Conservation (phyloP, 2,797 vertebrate genomes). For the Chelon auratus region DNA sequence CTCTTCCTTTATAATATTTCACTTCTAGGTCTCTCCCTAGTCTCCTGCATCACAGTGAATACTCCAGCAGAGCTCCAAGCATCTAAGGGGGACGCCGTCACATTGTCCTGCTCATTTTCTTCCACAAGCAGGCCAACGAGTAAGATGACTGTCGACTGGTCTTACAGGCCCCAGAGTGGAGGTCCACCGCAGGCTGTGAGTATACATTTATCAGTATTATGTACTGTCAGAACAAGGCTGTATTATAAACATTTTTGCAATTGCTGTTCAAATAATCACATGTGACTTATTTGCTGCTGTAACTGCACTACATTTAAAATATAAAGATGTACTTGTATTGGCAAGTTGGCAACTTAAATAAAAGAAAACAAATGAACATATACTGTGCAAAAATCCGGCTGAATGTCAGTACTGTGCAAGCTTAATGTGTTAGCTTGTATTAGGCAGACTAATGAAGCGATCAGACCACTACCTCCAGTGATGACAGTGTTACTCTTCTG, state of each 20-base stretch:
- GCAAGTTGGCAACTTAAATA: no score
- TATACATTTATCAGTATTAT: constrained; percentile 1
- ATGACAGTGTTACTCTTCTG: no score
- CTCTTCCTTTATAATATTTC: background rate
- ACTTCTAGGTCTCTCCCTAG: constrained; percentile 46
- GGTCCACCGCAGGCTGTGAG: constrained; percentile 81
- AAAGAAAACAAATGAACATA: no score
- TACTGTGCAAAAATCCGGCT: no score
- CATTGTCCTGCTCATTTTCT: constrained; percentile 88
- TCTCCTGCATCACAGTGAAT: constrained; percentile 67
- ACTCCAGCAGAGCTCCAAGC: constrained; percentile 75
- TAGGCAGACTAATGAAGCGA: no score
- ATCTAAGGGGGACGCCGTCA: constrained; percentile 81
- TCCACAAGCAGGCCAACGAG: constrained; percentile 85
- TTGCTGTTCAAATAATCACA: no score
- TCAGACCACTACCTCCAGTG: no score
- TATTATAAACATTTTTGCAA: background rate
- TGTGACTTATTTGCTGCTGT: no score
- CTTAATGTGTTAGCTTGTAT: no score
- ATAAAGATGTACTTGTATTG: no score
- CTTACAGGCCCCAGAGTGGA: constrained; percentile 83
- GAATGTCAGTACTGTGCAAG: no score
- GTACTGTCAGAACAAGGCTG: background rate
- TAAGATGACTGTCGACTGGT: constrained; percentile 90
- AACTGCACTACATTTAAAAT: no score